A percentile compares a stretch with the other conserved stretches of the same genome.
phyloP scores from a whole-genome alignment of 2,113 vertebrate genomes.

The Eurypyga helias region DNA sequence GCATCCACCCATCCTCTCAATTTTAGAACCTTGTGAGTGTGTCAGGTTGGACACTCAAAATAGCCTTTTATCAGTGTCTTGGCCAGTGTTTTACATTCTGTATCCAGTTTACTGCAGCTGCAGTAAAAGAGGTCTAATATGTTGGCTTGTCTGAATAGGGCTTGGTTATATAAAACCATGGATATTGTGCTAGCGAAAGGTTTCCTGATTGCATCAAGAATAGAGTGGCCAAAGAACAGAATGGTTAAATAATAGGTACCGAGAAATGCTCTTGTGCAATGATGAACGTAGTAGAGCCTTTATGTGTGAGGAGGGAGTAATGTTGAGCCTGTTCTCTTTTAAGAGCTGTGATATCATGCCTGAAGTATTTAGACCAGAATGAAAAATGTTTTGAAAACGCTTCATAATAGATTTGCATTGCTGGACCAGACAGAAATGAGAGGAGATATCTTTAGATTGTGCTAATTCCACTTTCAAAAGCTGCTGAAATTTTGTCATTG shows the following conservation, averaged over 20 bases:
- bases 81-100: constrained; percentile 6
- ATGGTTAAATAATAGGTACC: background rate
- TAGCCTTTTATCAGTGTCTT: background rate
- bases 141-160: constrained; percentile 34
- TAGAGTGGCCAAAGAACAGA: constrained; percentile 18
- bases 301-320: background rate
- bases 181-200: constrained; percentile 29
- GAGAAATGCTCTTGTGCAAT: background rate
- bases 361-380: constrained; percentile 16
- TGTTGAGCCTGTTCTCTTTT: background rate
- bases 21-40: background rate
- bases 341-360: background rate
- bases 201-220: constrained; percentile 36
- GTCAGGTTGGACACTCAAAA: constrained; percentile 7
- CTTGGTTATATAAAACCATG: constrained; percentile 25
- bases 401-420: background rate
- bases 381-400: background rate
- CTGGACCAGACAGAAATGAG: background rate
- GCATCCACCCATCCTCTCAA: background rate
- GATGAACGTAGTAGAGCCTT: background rate
- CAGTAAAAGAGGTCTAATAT: constrained; percentile 31
- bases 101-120: constrained; percentile 45
- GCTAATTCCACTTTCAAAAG: constrained; percentile 21
- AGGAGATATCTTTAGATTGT: background rate
- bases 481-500: background rate